Percentiles rank a stretch among this genome's conserved stretches.
Conservation (phyloP, 1,140 invertebrate genomes). For the Condylostylus longicornis region DNA sequence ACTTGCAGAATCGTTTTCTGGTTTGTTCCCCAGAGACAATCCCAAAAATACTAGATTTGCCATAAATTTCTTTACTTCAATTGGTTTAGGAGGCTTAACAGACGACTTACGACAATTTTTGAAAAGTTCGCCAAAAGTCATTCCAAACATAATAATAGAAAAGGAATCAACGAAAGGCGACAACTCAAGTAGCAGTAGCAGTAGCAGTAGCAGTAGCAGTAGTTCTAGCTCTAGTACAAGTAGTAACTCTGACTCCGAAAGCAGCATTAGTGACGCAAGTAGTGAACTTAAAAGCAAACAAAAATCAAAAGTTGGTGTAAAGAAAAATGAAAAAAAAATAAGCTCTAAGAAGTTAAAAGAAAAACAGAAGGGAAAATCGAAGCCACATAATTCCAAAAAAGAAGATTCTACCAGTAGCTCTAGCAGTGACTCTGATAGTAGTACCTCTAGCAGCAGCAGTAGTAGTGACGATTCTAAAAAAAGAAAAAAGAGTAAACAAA, state of each 20-base stretch:
- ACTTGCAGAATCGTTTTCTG: conserved; percentile 71
- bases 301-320: neutral
- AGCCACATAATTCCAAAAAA: conserved; percentile 8
- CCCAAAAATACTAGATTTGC: conserved; percentile 94
- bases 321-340: conserved; percentile 6
- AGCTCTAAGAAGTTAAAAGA: conserved; percentile 10
- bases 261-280: conserved; percentile 12
- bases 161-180: conserved; percentile 11
- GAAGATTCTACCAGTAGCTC: conserved; percentile 12
- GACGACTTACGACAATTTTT: conserved; percentile 84
- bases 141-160: conserved; percentile 27
- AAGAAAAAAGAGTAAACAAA: conserved; percentile 7
- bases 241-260: neutral
- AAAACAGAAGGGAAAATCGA: conserved; percentile 8
- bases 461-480: conserved; percentile 3
- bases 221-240: conserved; percentile 10
- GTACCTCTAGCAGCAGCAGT: conserved; percentile 11
- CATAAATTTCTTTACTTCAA: conserved; percentile 98
- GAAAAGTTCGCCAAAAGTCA: conserved; percentile 58
- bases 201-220: conserved; percentile 3
- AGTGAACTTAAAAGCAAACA: conserved; percentile 14
- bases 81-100: conserved; percentile 91
- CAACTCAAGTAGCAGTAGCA: neutral
- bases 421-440: conserved; percentile 12
- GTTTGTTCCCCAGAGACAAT: conserved; percentile 89